Base-by-base conservation (phyloP, 2,888 invertebrate species). In the Drosophila suboccidentalis region DNA sequence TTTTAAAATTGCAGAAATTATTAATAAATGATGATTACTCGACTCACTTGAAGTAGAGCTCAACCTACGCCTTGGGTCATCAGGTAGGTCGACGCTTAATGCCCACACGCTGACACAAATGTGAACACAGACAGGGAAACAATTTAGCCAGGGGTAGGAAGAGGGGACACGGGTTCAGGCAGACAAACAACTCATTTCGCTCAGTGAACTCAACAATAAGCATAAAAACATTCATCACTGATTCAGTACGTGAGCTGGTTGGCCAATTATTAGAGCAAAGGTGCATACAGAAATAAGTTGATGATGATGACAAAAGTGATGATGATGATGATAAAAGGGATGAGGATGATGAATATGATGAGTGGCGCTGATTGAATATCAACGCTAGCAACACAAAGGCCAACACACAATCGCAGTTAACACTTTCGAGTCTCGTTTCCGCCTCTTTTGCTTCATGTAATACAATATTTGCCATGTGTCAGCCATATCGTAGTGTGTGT, bases 181-280 rank as follows among this genome's bases (percentile, higher is more conserved):
- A 84, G 86, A 88, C 90, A 84, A 84, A 84, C 84, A 84, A 88
- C 84, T 84, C 90, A 84, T 84, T 89, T 85, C 84, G 88, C 87
- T 75, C 89, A 85, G 82, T 89, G 90, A 90, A 87, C 89, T 89
- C 87, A 81, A 87, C 87, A 86, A 89, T 90, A 87, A 84, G 90
- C 86, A 90, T 89, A 90, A 86, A 86, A 86, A 87, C 86, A 86
- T 86, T 86, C 86, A 86, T 86, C 86, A 90, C 86, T 87, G 86
- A 86, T 90, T 86, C 90, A 87, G 72, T 86, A 86, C 86, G 86
- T 86, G 86, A 87, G 89, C 69, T 90, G 86, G 60, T 81, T 89
- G 79, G 55, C 76, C 85, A 86, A 86, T 90, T 84, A 80, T 81
- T 77, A 65, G 61, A 59, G 50, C 65, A 67, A 50, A 83, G 89